phyloP scores from a whole-genome alignment of 2,888 invertebrate genomes.

The Cheilosia grossa region DNA sequence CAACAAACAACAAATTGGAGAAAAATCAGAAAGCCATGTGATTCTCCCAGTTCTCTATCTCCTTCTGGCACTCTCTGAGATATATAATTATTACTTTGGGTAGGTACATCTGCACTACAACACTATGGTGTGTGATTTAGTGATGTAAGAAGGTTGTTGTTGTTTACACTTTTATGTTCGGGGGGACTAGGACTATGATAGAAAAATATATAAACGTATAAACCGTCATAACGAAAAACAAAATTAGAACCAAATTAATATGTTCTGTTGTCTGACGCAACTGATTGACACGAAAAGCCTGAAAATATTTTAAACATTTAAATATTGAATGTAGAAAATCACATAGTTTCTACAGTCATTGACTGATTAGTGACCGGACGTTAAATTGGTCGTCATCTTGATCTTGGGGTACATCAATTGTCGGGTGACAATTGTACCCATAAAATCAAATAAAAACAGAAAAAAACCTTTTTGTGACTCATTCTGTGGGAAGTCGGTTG shows the following conservation, averaged over 20 bases:
- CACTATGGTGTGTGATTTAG: neutral
- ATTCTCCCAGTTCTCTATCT: neutral
- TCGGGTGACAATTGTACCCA: neutral
- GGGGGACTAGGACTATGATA: neutral
- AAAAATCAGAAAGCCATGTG: neutral
- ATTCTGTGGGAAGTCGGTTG: neutral
- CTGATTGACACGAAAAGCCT: neutral
- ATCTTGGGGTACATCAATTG: neutral
- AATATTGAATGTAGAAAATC: no score
- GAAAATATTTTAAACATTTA: neutral
- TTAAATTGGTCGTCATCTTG: constrained; percentile 5
- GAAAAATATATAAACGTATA: neutral
- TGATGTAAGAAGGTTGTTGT: neutral
- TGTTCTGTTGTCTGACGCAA: constrained; percentile 1
- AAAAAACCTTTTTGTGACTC: neutral
- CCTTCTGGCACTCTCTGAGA: neutral
- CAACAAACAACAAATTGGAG: constrained; percentile 2
- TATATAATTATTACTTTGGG: neutral
- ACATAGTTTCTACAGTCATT: neutral
- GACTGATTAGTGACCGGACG: constrained; percentile 6
- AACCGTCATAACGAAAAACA: neutral
- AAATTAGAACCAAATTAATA: neutral
- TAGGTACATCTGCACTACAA: constrained; percentile 5
- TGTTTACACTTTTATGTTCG: neutral
- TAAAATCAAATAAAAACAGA: neutral